Percentiles rank a stretch among this genome's conserved stretches.
phyloP scores from a whole-genome alignment of 2,797 vertebrate species.

The Triplophysa bombifrons region DNA sequence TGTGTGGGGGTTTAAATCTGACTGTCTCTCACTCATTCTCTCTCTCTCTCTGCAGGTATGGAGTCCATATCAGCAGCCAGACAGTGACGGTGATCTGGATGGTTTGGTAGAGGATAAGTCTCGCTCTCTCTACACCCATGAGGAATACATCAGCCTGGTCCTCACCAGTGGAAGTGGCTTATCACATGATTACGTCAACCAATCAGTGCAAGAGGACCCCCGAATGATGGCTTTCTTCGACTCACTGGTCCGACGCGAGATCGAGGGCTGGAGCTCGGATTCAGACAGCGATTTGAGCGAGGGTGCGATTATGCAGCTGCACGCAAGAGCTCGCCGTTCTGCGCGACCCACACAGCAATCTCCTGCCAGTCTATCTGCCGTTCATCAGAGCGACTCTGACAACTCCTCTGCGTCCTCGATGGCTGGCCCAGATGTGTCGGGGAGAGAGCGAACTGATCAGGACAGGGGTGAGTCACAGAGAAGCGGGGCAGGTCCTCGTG shows the following conservation, averaged over 20 bases:
- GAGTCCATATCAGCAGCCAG: slow-evolving; percentile 97
- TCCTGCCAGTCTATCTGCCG: background rate
- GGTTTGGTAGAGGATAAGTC: slow-evolving; percentile 93
- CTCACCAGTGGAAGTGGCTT: slow-evolving; percentile 95
- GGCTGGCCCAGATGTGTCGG: slow-evolving; percentile 75
- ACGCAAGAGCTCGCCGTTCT: slow-evolving; percentile 73
- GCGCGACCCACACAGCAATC: slow-evolving; percentile 22
- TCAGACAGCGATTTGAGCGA: slow-evolving; percentile 94
- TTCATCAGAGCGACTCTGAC: slow-evolving; percentile 86
- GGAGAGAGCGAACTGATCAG: slow-evolving; percentile 63
- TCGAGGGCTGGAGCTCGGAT: slow-evolving; percentile 98
- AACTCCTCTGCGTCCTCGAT: slow-evolving; percentile 83
- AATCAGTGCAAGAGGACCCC: slow-evolving; percentile 96
- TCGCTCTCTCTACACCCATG: slow-evolving; percentile 94
- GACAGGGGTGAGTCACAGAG: slow-evolving; percentile 69
- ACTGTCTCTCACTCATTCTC: background rate
- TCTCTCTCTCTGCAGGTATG: slow-evolving; percentile 79
- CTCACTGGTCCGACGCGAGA: slow-evolving; percentile 93
- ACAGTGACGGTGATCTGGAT: slow-evolving; percentile 91
- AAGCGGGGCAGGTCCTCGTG: slow-evolving; percentile 67
- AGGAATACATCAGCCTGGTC: slow-evolving; percentile 98
- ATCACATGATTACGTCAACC: slow-evolving; percentile 97
- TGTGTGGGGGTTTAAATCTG: background rate
- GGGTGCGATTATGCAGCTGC: slow-evolving; percentile 94
- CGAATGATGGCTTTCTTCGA: slow-evolving; percentile 99